Conservation (phyloP, 2,888 invertebrate genomes). For the Hydrotaea diabolus region DNA sequence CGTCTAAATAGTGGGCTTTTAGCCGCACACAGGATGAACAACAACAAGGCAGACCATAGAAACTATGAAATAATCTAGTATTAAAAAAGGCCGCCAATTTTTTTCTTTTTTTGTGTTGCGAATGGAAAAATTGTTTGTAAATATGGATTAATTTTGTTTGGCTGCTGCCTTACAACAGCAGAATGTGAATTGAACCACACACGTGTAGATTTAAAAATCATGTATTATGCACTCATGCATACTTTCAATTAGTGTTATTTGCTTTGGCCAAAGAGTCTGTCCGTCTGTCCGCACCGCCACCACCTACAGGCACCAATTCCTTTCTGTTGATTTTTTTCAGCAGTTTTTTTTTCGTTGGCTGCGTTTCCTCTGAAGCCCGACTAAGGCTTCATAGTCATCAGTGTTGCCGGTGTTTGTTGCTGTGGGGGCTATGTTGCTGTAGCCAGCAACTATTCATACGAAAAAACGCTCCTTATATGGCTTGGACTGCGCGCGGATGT, state of each 20-base stretch:
- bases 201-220: slow-evolving; percentile 63
- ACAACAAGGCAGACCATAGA: not conserved
- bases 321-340: not conserved
- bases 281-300: slow-evolving; percentile 26
- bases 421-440: slow-evolving; percentile 18
- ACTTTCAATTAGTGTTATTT: slow-evolving; percentile 67
- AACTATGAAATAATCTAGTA: slow-evolving; percentile 37
- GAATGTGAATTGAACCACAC: slow-evolving; percentile 48
- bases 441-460: not conserved
- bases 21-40: not conserved
- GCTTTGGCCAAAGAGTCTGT: slow-evolving; percentile 46
- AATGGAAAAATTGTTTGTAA: slow-evolving; percentile 44
- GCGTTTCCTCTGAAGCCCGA: not conserved
- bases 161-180: not conserved
- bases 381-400: not conserved
- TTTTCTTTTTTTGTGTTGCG: slow-evolving; percentile 31
- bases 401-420: slow-evolving; percentile 10
- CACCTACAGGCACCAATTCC: slow-evolving; percentile 61
- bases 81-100: slow-evolving; percentile 37
- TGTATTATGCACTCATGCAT: slow-evolving; percentile 63
- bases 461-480: slow-evolving; percentile 53
- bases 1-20: slow-evolving; percentile 52
- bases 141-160: slow-evolving; percentile 39
- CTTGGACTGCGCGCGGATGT: not conserved
- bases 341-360: not conserved